phyloP scores from a whole-genome alignment of 2,888 invertebrate genomes.

The Toxonevra muliebris region DNA sequence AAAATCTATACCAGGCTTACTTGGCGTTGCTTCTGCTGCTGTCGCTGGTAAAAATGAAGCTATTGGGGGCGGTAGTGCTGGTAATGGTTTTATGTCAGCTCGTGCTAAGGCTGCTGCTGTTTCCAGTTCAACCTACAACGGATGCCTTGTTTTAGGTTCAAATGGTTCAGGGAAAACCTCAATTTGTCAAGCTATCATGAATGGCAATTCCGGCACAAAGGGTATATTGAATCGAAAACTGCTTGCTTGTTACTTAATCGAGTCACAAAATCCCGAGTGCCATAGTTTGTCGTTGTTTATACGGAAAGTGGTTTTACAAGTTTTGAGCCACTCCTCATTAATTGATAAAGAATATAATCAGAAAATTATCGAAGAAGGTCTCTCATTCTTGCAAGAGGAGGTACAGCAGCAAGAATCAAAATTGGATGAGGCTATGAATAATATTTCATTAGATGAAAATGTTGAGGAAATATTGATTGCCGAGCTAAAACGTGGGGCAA shows the following conservation, averaged over 20 bases:
- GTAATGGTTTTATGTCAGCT: constrained; percentile 53
- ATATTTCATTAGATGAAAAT: constrained; percentile 59
- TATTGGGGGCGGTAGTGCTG: constrained; percentile 44
- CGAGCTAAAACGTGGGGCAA: constrained; percentile 58
- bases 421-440: constrained; percentile 57
- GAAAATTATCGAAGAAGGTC: constrained; percentile 57
- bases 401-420: constrained; percentile 60
- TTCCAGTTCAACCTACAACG: constrained; percentile 69
- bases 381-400: constrained; percentile 59
- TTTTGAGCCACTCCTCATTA: constrained; percentile 74
- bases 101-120: constrained; percentile 58
- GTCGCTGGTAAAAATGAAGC: constrained; percentile 40
- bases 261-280: constrained; percentile 86
- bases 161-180: constrained; percentile 96
- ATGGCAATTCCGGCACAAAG: constrained; percentile 64
- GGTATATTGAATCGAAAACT: constrained; percentile 74
- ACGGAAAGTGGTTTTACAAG: constrained; percentile 83
- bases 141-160: constrained; percentile 88
- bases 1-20: constrained; percentile 66
- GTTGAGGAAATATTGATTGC: constrained; percentile 62
- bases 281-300: constrained; percentile 88
- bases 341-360: constrained; percentile 57
- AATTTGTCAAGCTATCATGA: constrained; percentile 76
- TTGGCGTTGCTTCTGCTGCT: constrained; percentile 38
- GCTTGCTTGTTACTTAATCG: constrained; percentile 87